Evolutionary conservation across 2,113 vertebrate species (phyloP), one percentile per base, ranked within the genome.

Genomic region (Cichladusa arquata): DNA sequence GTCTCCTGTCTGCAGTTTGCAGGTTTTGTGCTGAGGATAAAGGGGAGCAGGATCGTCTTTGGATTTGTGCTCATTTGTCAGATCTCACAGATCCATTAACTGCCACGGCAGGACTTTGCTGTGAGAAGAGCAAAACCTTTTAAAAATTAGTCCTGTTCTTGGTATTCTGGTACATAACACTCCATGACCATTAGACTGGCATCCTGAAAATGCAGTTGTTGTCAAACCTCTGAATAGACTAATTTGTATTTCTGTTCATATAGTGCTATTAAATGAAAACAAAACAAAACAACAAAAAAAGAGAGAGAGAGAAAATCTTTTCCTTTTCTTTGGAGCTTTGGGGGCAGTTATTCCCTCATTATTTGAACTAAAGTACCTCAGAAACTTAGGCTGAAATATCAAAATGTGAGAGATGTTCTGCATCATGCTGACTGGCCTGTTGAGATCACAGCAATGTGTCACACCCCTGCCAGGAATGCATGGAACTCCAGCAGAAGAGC

Each of bases 391-490:
- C 36, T 60, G 47, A 84, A 84, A 19, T 45, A 61, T 7, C 11
- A 71, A 33, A 87, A 62, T 36, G 20, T 54, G 23, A 51, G 50
- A 92, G 64, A 48, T 25, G 20, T 57, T 92, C 45, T 80, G 25
- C 3, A 0, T 40, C n/a, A 3, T 48, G 26, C 33, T 0, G 3
- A n/a, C 47, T n/a, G 56, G 33, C 44, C 60, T 81, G 23, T 58
- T 94, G 56, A 42, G 29, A 34, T 91, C 38, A 29, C 12, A 16
- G 60, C 25, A 47, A 1, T 2, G 0, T 74, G 56, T 60, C 73
- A 79, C 73, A 45, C 61, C 78, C 53, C n/a, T 79, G n/a, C 34
- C 73, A 96, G 91, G 84, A 93, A 92, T 76, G 70, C 4, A 2
- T 74, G 81, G 70, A 89, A 51, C 81, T 81, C 61, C 47, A 45